Evolutionary conservation across 1,140 invertebrate species (phyloP).

Genomic region (Drosophila rhopaloa): DNA sequence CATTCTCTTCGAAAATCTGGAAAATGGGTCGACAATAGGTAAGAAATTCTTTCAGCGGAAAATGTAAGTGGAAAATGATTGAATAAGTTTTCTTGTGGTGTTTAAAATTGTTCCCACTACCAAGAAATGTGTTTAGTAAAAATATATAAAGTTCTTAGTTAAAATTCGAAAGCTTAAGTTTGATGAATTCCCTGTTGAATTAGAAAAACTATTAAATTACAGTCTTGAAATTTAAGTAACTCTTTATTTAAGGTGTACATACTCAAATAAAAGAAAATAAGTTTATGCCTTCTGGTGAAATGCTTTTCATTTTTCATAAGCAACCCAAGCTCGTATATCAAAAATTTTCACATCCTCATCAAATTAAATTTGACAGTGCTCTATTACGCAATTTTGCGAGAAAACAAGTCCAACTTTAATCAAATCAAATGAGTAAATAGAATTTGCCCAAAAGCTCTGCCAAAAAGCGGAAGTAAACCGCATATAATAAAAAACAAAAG

Average conservation of each 20-base stretch:
- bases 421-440: conserved; percentile 74
- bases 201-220: too few relatives aligned
- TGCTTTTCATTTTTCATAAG: background rate
- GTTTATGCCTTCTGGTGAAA: background rate
- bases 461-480: conserved; percentile 30
- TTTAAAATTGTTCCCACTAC: background rate
- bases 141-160: too few relatives aligned
- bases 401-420: conserved; percentile 55
- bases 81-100: background rate
- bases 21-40: conserved; percentile 18
- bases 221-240: too few relatives aligned
- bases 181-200: too few relatives aligned
- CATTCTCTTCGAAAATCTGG: background rate
- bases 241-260: too few relatives aligned
- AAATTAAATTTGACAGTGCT: conserved; percentile 71
- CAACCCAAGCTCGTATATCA: conserved; percentile 7
- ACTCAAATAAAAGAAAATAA: too few relatives aligned
- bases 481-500: conserved; percentile 21
- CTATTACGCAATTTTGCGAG: conserved; percentile 65
- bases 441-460: conserved; percentile 43
- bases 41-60: background rate
- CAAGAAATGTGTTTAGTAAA: too few relatives aligned
- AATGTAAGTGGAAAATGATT: conserved; percentile 2
- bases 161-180: too few relatives aligned
- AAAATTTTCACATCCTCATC: conserved; percentile 48